These are phyloP conservation scores for Diarsia rubi DNA, from an alignment of 2,888 invertebrate genomes.

Conservation along the genomic window DNA sequence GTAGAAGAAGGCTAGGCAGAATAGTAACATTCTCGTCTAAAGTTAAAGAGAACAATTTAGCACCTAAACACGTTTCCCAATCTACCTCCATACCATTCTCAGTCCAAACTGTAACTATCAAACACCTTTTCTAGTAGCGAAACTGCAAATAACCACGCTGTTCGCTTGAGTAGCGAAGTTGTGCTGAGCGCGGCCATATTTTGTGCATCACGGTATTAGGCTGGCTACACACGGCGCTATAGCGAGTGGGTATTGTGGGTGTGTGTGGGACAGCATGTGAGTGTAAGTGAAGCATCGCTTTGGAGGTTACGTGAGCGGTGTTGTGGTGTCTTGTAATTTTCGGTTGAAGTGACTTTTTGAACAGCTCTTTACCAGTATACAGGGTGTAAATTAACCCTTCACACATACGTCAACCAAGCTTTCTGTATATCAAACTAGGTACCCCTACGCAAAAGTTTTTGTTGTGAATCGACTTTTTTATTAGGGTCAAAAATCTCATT, in stretches of 20 bases:
- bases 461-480: too few relatives aligned
- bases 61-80: background rate
- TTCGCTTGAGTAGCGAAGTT: conserved; percentile 43
- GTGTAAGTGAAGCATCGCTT: conserved; percentile 25
- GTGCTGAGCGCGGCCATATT: conserved; percentile 68
- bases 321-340: conserved; percentile 23
- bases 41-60: background rate
- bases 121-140: conserved; percentile 23
- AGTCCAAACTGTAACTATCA: conserved; percentile 12
- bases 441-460: too few relatives aligned
- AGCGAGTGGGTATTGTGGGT: background rate
- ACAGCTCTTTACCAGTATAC: too few relatives aligned
- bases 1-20: too few relatives aligned
- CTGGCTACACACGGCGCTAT: conserved; percentile 50
- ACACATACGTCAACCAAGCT: too few relatives aligned
- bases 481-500: too few relatives aligned
- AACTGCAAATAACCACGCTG: conserved; percentile 36
- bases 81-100: background rate
- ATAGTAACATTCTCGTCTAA: background rate
- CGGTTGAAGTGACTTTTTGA: too few relatives aligned
- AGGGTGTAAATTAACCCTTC: too few relatives aligned
- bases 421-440: too few relatives aligned
- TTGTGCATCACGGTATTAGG: conserved; percentile 70
- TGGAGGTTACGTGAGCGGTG: conserved; percentile 46
- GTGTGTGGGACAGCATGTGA: background rate